These are phyloP conservation scores for Hanleya hanleyi DNA, from an alignment of 2,888 invertebrate species.

Conservation along the genomic window DNA sequence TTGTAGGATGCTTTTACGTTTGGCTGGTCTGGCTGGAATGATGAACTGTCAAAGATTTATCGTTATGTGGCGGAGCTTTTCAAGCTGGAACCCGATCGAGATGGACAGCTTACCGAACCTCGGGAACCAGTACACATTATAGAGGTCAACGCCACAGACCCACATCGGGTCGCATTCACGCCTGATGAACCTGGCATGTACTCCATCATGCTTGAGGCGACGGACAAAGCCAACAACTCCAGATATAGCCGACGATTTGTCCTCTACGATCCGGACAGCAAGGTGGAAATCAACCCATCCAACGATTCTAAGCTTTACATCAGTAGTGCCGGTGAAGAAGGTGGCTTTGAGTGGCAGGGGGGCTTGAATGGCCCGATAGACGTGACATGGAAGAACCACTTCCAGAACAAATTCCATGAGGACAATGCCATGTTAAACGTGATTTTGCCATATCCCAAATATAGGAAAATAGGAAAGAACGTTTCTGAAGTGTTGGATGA, in stretches of 20 bases:
- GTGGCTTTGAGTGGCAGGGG: slow-evolving; percentile 42
- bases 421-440: slow-evolving; percentile 30
- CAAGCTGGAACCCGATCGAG: too few species aligned
- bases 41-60: too few species aligned
- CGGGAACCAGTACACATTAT: not conserved
- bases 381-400: slow-evolving; percentile 38
- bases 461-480: not conserved
- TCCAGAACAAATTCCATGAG: slow-evolving; percentile 39
- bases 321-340: slow-evolving; percentile 30
- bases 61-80: too few species aligned
- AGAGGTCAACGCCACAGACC: not conserved
- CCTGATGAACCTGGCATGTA: slow-evolving; percentile 43
- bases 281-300: slow-evolving; percentile 21
- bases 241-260: slow-evolving; percentile 41
- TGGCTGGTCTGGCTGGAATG: too few species aligned
- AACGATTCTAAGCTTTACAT: slow-evolving; percentile 24
- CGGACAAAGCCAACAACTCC: slow-evolving; percentile 51
- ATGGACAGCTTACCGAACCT: not conserved
- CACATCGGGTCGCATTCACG: slow-evolving; percentile 20
- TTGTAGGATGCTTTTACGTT: too few species aligned
- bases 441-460: slow-evolving; percentile 25
- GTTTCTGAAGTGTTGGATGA: slow-evolving; percentile 31
- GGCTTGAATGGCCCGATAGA: slow-evolving; percentile 15
- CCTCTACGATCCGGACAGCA: slow-evolving; percentile 41
- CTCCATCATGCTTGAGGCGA: slow-evolving; percentile 42